Conservation (phyloP, 2,888 invertebrate species). For the Lasioglossum oenotherae region DNA sequence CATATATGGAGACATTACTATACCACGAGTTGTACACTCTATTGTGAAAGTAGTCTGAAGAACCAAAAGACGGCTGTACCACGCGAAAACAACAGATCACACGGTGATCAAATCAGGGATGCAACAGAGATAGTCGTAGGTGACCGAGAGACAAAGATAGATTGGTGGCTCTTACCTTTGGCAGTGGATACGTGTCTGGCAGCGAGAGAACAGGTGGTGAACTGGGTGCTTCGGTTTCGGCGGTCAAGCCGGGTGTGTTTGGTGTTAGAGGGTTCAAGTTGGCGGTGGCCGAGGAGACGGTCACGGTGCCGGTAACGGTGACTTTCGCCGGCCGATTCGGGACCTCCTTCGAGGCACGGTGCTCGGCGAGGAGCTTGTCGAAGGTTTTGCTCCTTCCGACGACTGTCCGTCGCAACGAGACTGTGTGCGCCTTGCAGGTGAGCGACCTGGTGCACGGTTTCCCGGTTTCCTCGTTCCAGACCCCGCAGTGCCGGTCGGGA, state of each 20-base stretch:
- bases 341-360: constrained; percentile 88
- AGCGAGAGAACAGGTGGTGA: constrained; percentile 83
- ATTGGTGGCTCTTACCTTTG: constrained; percentile 76
- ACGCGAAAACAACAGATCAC: background rate
- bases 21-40: background rate
- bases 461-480: constrained; percentile 88
- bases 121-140: background rate
- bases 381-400: constrained; percentile 90
- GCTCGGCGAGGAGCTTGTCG: constrained; percentile 90
- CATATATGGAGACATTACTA: background rate
- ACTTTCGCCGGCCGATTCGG: constrained; percentile 77
- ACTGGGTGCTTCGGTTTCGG: constrained; percentile 87
- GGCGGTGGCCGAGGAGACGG: constrained; percentile 72
- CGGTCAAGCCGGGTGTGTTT: constrained; percentile 85
- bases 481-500: constrained; percentile 94
- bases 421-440: constrained; percentile 89
- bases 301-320: constrained; percentile 72
- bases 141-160: background rate
- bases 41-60: background rate
- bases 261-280: constrained; percentile 78
- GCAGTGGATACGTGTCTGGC: constrained; percentile 83
- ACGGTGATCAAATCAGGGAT: background rate
- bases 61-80: background rate
- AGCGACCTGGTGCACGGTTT: constrained; percentile 92
- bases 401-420: constrained; percentile 89